Base-by-base conservation (phyloP, 92 coral and sea anemone genomes). In the Epizoanthus stellaris region DNA sequence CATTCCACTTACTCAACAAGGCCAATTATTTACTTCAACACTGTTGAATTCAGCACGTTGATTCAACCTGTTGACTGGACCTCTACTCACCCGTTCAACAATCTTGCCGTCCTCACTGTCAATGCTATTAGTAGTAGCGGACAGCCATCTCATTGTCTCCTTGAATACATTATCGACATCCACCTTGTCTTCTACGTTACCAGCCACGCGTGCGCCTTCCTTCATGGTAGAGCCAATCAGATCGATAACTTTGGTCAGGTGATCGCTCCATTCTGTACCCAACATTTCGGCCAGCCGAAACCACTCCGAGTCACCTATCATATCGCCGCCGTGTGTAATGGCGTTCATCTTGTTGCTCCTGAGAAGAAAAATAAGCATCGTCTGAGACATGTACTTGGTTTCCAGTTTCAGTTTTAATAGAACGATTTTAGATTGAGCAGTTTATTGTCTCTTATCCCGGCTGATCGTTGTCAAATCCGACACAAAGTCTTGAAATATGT, bases 71-170 rank as follows among this genome's bases (percentile, higher is more conserved):
- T 30, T 9, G 36, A 68, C 39, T 20, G 25, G 38, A 23, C 16
- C 30, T 42, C 13, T 21, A 82, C 95, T 43, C 85, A 96, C 99
- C 81, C 93, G 95, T 81, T 95, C 97, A 70, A 96, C 91, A 21
- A 96, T 89, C 87, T 93, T 96, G 38, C 96, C 95, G 70, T 96
- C 94, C 75, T 96, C 99, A 67, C 93, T 95, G 43, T 96, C 99
- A 65, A 95, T 93, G 17, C 95, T 70, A 75, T 96, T 94, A 34
- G 98, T 92, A 3, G 98, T 90, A 7, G 95, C 91, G 2, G 96
- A 85, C 81, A 96, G 92, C 99, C 99, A 96, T 80, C 89, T 87
- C 42, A 87, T 91, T 10, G 89, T 87, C 45, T 88, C 88, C 79
- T 93, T 85, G 65, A 95, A 92, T 75, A 96, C 77, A 13, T 81